These are phyloP conservation scores for Brachionus koreanus DNA, from an alignment of 1,140 invertebrate genomes.

Conservation along the genomic window DNA sequence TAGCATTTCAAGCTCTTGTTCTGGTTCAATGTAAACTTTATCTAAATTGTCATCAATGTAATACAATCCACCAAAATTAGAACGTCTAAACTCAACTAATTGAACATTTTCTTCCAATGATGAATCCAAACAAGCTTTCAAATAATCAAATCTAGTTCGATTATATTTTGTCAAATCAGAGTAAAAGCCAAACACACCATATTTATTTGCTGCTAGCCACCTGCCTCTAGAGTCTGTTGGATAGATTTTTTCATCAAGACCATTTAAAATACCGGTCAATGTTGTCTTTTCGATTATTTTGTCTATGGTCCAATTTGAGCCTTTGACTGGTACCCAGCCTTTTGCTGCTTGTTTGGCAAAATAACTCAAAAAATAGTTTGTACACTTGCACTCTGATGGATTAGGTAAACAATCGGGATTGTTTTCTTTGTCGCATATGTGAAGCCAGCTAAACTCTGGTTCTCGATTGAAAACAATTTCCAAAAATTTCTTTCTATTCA, in stretches of 20 bases:
- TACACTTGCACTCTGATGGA: background rate
- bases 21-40: background rate
- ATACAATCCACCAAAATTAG: constrained; percentile 31
- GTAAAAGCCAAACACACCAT: constrained; percentile 23
- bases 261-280: constrained; percentile 34
- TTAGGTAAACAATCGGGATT: background rate
- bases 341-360: background rate
- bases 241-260: constrained; percentile 16
- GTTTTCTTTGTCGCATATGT: constrained; percentile 31
- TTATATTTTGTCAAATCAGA: constrained; percentile 26
- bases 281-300: constrained; percentile 34
- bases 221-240: constrained; percentile 23
- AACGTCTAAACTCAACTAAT: constrained; percentile 22
- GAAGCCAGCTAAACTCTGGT: background rate
- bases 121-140: background rate
- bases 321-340: constrained; percentile 33
- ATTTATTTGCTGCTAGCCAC: constrained; percentile 28
- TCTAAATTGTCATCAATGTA: constrained; percentile 20
- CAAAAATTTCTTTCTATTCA: constrained; percentile 24
- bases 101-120: constrained; percentile 40
- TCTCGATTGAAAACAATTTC: background rate
- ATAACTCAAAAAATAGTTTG: constrained; percentile 1
- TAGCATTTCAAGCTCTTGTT: background rate
- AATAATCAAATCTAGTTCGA: constrained; percentile 26
- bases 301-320: constrained; percentile 33